phyloP scores from a whole-genome alignment of 2,113 vertebrate genomes.

The Hylia prasina region DNA sequence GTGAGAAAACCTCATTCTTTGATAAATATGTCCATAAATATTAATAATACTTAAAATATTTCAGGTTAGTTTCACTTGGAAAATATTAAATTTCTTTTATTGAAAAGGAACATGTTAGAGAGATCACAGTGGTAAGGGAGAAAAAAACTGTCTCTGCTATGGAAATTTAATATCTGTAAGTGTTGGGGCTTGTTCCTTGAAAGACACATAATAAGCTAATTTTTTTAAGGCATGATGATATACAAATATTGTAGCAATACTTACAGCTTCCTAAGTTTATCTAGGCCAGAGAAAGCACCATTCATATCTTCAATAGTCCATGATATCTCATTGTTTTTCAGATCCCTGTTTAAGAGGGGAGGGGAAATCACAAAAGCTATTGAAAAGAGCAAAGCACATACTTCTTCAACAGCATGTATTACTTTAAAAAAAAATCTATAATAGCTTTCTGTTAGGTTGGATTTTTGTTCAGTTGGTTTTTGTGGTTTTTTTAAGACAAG shows the following conservation, averaged over 20 bases:
- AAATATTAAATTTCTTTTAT: background rate
- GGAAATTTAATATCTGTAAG: background rate
- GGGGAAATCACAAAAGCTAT: background rate
- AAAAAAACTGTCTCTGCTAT: background rate
- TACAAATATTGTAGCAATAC: slow-evolving; percentile 42
- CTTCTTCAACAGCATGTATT: background rate
- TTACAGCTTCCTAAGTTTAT: slow-evolving; percentile 88
- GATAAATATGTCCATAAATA: background rate
- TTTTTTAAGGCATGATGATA: background rate
- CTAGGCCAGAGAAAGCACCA: slow-evolving; percentile 93
- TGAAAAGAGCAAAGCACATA: background rate
- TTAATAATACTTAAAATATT: background rate
- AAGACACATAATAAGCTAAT: background rate
- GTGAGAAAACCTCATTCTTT: background rate
- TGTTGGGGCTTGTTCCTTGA: background rate
- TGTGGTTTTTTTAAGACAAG: background rate
- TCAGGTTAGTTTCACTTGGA: background rate
- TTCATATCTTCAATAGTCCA: slow-evolving; percentile 99
- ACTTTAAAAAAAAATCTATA: background rate
- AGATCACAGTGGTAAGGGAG: background rate
- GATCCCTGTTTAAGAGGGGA: slow-evolving; percentile 74
- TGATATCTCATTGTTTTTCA: slow-evolving; percentile 95
- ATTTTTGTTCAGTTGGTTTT: background rate
- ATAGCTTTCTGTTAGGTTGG: background rate
- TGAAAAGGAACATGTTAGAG: background rate